phyloP scores from a whole-genome alignment of 2,113 vertebrate genomes.

The Larimichthys crocea region DNA sequence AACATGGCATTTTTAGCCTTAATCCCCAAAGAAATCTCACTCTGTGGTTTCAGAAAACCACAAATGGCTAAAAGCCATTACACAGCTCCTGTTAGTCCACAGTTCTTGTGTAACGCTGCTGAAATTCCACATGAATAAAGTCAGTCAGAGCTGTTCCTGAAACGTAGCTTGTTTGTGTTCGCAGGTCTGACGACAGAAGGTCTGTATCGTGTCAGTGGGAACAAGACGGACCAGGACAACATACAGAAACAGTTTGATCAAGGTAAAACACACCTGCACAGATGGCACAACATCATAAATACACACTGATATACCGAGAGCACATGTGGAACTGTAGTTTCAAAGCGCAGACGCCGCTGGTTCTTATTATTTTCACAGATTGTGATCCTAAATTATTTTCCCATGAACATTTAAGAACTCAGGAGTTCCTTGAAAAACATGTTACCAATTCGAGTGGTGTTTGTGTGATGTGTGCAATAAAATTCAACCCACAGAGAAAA shows the following conservation, averaged over 20 bases:
- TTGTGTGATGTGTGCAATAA: conserved; percentile 41
- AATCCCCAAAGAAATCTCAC: background rate
- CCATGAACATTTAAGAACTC: conserved; percentile 16
- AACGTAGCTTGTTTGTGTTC: conserved; percentile 20
- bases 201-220: conserved; percentile 76
- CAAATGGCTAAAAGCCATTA: background rate
- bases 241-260: conserved; percentile 82
- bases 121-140: background rate
- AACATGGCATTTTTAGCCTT: background rate
- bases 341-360: background rate
- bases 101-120: background rate
- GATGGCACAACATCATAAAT: conserved; percentile 1
- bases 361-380: conserved; percentile 17
- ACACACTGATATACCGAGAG: background rate
- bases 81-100: background rate
- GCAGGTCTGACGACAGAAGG: conserved; percentile 79
- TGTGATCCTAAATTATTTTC: conserved; percentile 14
- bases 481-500: conserved; percentile 3
- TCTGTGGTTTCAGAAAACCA: conserved; percentile 4
- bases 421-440: background rate
- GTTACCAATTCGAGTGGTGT: background rate
- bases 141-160: background rate
- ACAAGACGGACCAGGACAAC: conserved; percentile 83
- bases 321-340: background rate
- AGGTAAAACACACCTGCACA: conserved; percentile 56